These are phyloP conservation scores for Bubalus kerabau DNA, from an alignment of 2,113 vertebrate species.

Conservation along the genomic window DNA sequence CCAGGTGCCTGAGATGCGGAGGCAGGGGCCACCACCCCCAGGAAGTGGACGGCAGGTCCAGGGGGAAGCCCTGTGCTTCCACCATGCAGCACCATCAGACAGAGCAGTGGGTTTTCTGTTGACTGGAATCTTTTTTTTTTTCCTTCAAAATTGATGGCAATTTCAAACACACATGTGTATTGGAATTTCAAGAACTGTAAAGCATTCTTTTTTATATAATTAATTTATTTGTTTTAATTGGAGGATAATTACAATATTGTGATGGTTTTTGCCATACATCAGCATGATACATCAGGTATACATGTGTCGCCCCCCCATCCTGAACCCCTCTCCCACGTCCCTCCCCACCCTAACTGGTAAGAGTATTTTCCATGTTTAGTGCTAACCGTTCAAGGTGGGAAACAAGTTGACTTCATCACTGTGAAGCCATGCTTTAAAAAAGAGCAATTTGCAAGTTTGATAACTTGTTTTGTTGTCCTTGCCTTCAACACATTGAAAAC, in stretches of 20 bases:
- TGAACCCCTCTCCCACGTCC: not conserved
- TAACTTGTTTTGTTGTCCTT: not conserved
- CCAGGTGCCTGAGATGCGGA: accelerated
- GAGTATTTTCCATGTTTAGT: not conserved
- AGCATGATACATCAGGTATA: not conserved
- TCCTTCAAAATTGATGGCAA: not conserved
- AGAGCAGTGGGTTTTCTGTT: not conserved
- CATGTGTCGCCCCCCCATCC: not conserved
- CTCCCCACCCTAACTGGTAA: not conserved
- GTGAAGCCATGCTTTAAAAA: not conserved
- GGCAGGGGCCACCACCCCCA: not conserved
- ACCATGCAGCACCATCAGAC: accelerated
- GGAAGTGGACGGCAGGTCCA: not conserved
- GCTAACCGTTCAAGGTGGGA: not conserved
- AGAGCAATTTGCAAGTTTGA: not conserved
- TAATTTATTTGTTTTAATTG: not conserved
- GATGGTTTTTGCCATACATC: not conserved
- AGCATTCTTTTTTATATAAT: not conserved
- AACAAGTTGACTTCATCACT: not conserved
- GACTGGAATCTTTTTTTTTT: not conserved
- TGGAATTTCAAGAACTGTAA: not conserved
- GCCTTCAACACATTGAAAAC: not conserved
- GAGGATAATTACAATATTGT: not conserved
- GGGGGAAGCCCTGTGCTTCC: accelerated
- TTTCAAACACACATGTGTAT: not conserved